Evolutionary conservation across 1,140 invertebrate species (phyloP), one percentile per base, ranked within the genome.

Genomic region (Copidosoma floridanum): DNA sequence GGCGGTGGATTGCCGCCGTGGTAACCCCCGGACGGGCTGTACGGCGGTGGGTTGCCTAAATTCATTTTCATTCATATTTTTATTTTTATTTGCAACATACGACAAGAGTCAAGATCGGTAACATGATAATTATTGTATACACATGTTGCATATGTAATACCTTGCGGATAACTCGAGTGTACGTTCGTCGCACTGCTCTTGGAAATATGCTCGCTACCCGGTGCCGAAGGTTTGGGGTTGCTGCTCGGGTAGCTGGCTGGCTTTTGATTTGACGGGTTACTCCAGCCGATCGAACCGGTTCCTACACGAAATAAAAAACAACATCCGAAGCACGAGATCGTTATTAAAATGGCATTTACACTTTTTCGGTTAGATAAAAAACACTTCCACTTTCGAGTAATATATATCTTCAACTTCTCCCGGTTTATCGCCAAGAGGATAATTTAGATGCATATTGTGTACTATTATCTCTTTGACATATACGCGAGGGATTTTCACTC

Each of bases 271-370:
- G 55, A 44, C 8, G 68, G 73, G 20, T 75, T 66, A 6, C 76
- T 78, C 77, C 77, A 80, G 60, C 76, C 76, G 69, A 75, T 67
- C 47, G 68, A 12, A 12, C 6, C n/a, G n/a, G n/a, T n/a, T n/a
- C n/a, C n/a, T n/a, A n/a, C n/a, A n/a, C n/a, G n/a, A n/a, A n/a
- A n/a, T n/a, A n/a, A n/a, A n/a, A n/a, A n/a, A n/a, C n/a, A n/a
- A n/a, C n/a, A n/a, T n/a, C n/a, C n/a, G n/a, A n/a, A n/a, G n/a
- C n/a, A n/a, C n/a, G n/a, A n/a, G n/a, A n/a, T n/a, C n/a, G n/a
- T n/a, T n/a, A n/a, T n/a, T n/a, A n/a, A n/a, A n/a, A n/a, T n/a
- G n/a, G n/a, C n/a, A n/a, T n/a, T n/a, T n/a, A n/a, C n/a, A n/a
- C n/a, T n/a, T n/a, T n/a, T n/a, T n/a, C n/a, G n/a, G n/a, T n/a